Conservation (phyloP, 2,797 vertebrate genomes). For the Lophotriccus pileatus region DNA sequence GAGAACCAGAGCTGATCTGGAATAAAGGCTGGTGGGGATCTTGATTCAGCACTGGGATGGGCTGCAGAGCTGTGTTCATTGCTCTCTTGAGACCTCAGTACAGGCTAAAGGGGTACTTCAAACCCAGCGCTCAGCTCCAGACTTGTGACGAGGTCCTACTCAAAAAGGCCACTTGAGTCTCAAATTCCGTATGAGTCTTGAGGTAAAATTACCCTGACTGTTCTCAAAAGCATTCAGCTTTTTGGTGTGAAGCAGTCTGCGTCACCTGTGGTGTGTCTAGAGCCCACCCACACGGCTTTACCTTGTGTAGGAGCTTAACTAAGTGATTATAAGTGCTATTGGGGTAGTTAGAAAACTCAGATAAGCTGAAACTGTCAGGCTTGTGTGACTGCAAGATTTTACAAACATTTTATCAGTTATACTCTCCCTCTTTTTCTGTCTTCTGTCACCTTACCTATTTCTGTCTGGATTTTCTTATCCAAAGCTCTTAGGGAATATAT, state of each 20-base stretch:
- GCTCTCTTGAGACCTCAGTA: background rate
- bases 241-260: background rate
- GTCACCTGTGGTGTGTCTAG: background rate
- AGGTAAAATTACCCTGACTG: background rate
- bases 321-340: background rate
- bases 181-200: background rate
- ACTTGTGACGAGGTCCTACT: background rate
- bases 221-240: background rate
- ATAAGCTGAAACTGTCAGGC: background rate
- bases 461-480: conserved; percentile 8
- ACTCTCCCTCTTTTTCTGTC: background rate
- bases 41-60: background rate
- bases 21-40: background rate
- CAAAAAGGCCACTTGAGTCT: background rate
- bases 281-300: background rate
- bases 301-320: background rate
- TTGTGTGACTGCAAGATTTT: background rate
- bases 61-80: background rate
- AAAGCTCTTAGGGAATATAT: background rate
- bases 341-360: background rate
- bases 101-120: background rate
- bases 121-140: background rate
- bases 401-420: background rate
- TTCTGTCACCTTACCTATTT: conserved; percentile 38
- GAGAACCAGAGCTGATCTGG: background rate